Percentiles rank a stretch among this genome's conserved stretches.
Evolutionary conservation across 2,888 invertebrate genomes (phyloP).

Genomic region (Cynaeus angustus): DNA sequence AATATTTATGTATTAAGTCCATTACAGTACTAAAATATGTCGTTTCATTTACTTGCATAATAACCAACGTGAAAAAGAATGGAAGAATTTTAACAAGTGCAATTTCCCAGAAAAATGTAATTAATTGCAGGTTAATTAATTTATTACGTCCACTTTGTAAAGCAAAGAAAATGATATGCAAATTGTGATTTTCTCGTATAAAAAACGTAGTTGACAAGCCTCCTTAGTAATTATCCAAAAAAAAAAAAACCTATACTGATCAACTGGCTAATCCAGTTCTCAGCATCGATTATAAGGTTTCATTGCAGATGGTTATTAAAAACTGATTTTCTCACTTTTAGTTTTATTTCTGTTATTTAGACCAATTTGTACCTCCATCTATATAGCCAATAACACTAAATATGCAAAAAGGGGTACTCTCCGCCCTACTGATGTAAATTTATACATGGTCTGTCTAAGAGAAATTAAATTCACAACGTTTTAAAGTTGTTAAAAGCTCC

Average conservation of each 20-base stretch:
- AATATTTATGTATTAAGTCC: too few species aligned
- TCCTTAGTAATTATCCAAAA: not conserved
- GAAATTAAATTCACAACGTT: conserved; percentile 36
- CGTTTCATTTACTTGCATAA: too few species aligned
- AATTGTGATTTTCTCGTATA: not conserved
- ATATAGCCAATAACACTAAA: not conserved
- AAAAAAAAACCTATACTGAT: not conserved
- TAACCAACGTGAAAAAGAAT: too few species aligned
- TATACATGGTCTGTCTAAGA: too few species aligned
- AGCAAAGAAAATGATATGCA: not conserved
- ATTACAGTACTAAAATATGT: too few species aligned
- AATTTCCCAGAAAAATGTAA: not conserved
- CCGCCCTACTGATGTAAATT: conserved; percentile 12
- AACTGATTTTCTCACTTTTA: conserved; percentile 3
- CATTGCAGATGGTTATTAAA: conserved; percentile 13
- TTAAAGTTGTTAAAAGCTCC: conserved; percentile 25
- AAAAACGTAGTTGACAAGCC: not conserved
- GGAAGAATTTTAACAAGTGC: not conserved
- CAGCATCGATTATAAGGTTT: not conserved
- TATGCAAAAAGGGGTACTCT: too few species aligned
- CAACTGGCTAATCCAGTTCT: conserved; percentile 8
- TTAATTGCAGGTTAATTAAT: conserved; percentile 1
- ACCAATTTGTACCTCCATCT: conserved; percentile 5
- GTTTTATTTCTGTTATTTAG: conserved; percentile 8
- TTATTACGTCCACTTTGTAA: conserved; percentile 4